phyloP scores from a whole-genome alignment of 2,113 vertebrate species.

The Pogonocichla stellata region DNA sequence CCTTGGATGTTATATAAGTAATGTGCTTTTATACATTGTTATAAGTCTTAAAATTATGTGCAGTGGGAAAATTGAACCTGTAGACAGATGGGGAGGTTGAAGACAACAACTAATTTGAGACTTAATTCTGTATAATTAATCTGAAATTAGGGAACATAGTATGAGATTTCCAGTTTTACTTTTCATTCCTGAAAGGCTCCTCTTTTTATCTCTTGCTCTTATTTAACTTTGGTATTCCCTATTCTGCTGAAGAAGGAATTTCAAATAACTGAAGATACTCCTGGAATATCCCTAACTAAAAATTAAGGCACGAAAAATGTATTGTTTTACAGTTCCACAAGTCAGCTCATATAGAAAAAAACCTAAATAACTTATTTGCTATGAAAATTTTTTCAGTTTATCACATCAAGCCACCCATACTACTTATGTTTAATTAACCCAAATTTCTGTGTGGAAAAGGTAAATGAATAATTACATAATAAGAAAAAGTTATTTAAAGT shows the following conservation, averaged over 20 bases:
- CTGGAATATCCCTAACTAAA: not conserved
- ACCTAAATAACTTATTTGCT: not conserved
- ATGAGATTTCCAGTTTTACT: not conserved
- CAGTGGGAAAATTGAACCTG: not conserved
- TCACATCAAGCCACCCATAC: not conserved
- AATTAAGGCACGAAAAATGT: not conserved
- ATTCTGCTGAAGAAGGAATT: not conserved
- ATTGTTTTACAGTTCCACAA: not conserved
- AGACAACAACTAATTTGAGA: not conserved
- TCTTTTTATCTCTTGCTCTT: not conserved
- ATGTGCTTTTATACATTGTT: not conserved
- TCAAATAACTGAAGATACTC: not conserved
- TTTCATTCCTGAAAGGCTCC: not conserved
- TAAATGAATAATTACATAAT: not conserved
- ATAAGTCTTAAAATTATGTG: constrained; percentile 49
- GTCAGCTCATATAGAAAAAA: not conserved
- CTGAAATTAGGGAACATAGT: not conserved
- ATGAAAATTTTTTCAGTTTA: not conserved
- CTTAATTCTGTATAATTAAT: not conserved
- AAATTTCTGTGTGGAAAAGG: not conserved
- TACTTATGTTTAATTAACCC: not conserved
- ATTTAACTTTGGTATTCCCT: not conserved
- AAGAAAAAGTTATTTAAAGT: not conserved
- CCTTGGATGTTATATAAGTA: constrained; percentile 3
- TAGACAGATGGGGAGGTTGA: not conserved